Evolutionary conservation across 1,140 invertebrate genomes (phyloP), one percentile per base, ranked within the genome.

Genomic region (Bombus polaris): DNA sequence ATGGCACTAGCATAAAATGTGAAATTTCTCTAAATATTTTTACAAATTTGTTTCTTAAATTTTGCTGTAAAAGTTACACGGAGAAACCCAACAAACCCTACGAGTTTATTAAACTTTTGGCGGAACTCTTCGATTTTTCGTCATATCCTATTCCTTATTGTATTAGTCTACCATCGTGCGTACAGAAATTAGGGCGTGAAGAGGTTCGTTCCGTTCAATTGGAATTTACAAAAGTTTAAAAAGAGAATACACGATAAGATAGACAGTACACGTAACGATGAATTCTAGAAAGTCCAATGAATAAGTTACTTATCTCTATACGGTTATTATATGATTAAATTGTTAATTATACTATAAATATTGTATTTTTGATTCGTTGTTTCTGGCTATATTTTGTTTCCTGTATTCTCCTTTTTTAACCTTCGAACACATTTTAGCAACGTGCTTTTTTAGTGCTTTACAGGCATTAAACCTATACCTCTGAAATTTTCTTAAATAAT

Each of bases 161-260:
- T 72, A 35, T 72, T 47, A 73, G 71, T 44, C 75, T 32, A n/a
- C 72, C 68, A 18, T 42, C n/a, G 59, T 76, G 57, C 32, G 32
- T 81, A 76, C 57, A 59, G 42, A 87, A 87, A 77, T 84, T 79
- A 82, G 86, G 88, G 74, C 86, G 86, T 87, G 73, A 87, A 87
- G 87, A 89, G 79, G 88, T 87, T 87, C 44, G 86, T 85, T 68
- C 32, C 22, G 57, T 47, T 71, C 4, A 78, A 72, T 57, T 78
- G 74, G 8, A 65, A 57, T 75, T 83, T 42, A 25, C 37, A 2
- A 73, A 78, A 66, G 25, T 42, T 72, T 80, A 28, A 37, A 59
- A 53, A 47, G 15, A 47, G 32, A 80, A 39, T 53, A 32, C 15
- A 10, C 72, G n/a, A 6, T 37, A 71, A 22, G 4, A 47, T 59